Evolutionary conservation across 2,888 invertebrate genomes (phyloP), one percentile per base, ranked within the genome.

Genomic region (Chrysolina haemoptera): DNA sequence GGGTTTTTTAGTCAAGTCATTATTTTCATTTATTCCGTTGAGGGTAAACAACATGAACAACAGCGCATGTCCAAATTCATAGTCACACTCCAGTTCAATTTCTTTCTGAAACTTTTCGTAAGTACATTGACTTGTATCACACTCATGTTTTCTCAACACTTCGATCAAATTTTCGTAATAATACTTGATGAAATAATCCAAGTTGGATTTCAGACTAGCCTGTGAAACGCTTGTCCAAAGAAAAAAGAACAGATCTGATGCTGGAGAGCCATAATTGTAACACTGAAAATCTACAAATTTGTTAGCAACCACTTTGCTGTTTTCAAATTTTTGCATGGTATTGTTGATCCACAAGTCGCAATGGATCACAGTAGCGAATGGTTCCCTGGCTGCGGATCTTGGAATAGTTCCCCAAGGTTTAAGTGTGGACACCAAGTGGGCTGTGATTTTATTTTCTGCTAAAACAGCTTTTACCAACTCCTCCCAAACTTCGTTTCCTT

Each of bases 291-390:
- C 85, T 1, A 84, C 78, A 1, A 85, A 67, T 72, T 82, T 85
- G 43, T 77, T 78, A 41, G 70, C 20, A 0, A 71, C 55, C 18
- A 76, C 75, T 71, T 75, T 76, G 12, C 76, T 80, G 55, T 79
- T 74, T 16, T 63, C 76, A 62, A 87, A 87, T 78, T 88, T 88
- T n/a, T 91, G 83, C 88, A 92, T 88, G 9, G 90, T 85, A 77
- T 92, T 92, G 81, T 91, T 92, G 16, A 89, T 89, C 92, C 91
- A 92, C 64, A 90, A 86, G 82, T 92, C 91, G 3, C 86, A 85
- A 75, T 92, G 92, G 1, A 87, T 85, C 14, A 91, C 86, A 0
- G 90, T 89, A 0, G 88, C 88, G 85, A 89, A 92, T 0, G 89
- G 88, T 59, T 89, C 89, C 22, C 62, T 62, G 10, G 66, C 62